Conservation (phyloP, 35 echinoderm and acorn worm species). For the Diadema setosum region DNA sequence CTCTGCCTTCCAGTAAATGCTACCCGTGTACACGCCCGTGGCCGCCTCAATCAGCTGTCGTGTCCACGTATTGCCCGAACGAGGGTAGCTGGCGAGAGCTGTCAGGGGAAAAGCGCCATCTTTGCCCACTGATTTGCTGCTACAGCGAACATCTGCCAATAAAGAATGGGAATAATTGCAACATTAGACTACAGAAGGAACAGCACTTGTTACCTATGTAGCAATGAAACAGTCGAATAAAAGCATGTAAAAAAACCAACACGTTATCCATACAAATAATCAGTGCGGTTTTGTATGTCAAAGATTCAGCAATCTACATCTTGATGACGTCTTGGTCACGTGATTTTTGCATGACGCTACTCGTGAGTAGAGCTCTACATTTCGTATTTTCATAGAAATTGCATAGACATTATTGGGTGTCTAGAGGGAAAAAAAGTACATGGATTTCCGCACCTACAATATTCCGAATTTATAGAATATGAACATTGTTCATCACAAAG, state of each 20-base stretch:
- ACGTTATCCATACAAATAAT: not conserved
- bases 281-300: not conserved
- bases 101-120: slow-evolving; percentile 29
- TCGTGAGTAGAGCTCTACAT: too few species aligned
- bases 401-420: too few species aligned
- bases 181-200: not conserved
- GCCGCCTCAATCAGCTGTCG: slow-evolving; percentile 39
- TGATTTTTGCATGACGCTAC: not conserved
- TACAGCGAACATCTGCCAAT: not conserved
- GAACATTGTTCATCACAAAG: too few species aligned
- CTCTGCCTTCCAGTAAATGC: slow-evolving; percentile 31
- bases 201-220: too few species aligned
- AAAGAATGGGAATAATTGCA: not conserved
- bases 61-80: slow-evolving; percentile 72
- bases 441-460: too few species aligned
- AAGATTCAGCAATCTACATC: not conserved
- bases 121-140: not conserved
- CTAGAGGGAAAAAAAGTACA: too few species aligned
- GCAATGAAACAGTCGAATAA: too few species aligned
- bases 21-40: slow-evolving; percentile 41
- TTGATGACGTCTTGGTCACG: not conserved
- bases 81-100: slow-evolving; percentile 65
- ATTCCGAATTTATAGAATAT: too few species aligned
- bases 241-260: not conserved
- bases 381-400: too few species aligned